Percentiles rank a stretch among this genome's conserved stretches.
Evolutionary conservation across 2,888 invertebrate genomes (phyloP).

Genomic region (Muschampia plurimacula): DNA sequence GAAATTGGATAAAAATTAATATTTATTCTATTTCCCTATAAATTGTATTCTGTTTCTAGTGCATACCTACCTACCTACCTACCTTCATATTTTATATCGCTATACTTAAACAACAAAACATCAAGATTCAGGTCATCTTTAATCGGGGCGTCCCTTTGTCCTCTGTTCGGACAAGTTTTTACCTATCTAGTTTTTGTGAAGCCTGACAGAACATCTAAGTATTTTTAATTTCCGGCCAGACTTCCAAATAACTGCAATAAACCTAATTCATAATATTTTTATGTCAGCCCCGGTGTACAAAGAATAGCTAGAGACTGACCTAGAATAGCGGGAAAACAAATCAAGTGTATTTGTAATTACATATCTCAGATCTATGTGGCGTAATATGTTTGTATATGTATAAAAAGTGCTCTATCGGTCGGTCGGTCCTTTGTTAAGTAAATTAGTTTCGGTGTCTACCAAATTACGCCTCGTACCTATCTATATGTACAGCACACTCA

Average conservation of each 20-base stretch:
- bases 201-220: constrained; percentile 48
- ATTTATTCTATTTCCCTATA: background rate
- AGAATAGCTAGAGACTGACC: background rate
- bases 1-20: no score
- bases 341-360: constrained; percentile 66
- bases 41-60: background rate
- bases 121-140: constrained; percentile 1
- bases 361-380: constrained; percentile 56
- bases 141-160: constrained; percentile 30
- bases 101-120: background rate
- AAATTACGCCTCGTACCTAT: constrained; percentile 85
- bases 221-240: constrained; percentile 74
- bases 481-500: constrained; percentile 76
- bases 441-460: constrained; percentile 87
- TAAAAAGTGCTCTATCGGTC: constrained; percentile 83
- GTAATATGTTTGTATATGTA: constrained; percentile 81
- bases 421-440: constrained; percentile 85
- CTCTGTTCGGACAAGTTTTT: constrained; percentile 33
- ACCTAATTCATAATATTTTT: constrained; percentile 1
- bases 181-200: constrained; percentile 36
- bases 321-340: constrained; percentile 48
- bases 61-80: background rate
- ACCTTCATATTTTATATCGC: background rate
- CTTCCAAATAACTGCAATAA: constrained; percentile 12
- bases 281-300: background rate